Evolutionary conservation across 2,113 vertebrate genomes (phyloP), one percentile per base, ranked within the genome.

Genomic region (Platycercus adscitus): DNA sequence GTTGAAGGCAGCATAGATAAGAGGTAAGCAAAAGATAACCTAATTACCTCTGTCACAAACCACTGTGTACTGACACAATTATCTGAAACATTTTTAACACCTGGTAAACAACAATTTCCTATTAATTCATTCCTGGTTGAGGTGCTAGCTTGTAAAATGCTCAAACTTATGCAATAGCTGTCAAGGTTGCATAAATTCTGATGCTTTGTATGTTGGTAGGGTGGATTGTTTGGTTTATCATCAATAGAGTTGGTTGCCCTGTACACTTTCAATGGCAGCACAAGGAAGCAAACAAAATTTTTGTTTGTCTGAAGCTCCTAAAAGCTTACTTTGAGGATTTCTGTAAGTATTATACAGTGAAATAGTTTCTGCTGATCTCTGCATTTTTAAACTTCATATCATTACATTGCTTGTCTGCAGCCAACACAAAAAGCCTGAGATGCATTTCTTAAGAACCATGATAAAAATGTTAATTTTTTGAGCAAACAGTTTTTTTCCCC

Each of bases 391-490:
- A 94, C 68, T 96, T 96, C 71, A 68, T 91, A 66, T 94, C n/a
- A 33, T 70, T 90, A 47, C 61, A 46, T 81, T 75, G 8, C 53
- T 88, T 94, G 47, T 88, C 79, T 95, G 93, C 86, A 96, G 89
- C 68, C 84, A 97, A 89, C 79, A 91, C 86, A 88, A 68, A 96
- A 96, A 93, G 63, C 58, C 35, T 46, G 86, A 91, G 88, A 84
- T 60, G 82, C 92, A 88, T 97, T 97, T 97, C 69, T 97, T 75
- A 86, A 75, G 71, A 84, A 89, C 66, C 33, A 26, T 77, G 82
- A 78, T 97, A 91, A 91, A 97, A 90, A 95, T 90, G 88, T 94
- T 83, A 77, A 50, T 94, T 91, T 96, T 94, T 93, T 91, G 53
- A 93, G n/a, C 80, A 97, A 96, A 89, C 65, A 96, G 85, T 24